phyloP scores from a whole-genome alignment of 2,113 vertebrate species.

The Mirounga angustirostris region DNA sequence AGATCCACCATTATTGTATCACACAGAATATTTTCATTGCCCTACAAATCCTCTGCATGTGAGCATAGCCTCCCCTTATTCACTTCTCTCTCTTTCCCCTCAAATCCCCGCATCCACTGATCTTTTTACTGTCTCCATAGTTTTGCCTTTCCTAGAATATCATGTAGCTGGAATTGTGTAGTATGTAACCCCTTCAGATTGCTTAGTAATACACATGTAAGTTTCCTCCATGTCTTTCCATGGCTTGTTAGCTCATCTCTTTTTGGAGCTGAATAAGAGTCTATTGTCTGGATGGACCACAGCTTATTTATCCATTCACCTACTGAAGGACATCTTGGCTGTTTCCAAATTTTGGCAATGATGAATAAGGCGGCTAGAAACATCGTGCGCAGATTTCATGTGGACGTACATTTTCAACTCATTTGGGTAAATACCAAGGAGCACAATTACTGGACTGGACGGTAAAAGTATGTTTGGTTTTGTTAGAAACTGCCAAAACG shows the following conservation, averaged over 20 bases:
- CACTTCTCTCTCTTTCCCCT: neutral
- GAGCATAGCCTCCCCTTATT: neutral
- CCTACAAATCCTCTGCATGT: neutral
- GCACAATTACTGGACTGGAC: rapidly evolving
- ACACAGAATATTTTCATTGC: neutral
- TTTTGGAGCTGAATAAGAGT: neutral
- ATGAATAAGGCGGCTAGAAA: neutral
- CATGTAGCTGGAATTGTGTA: rapidly evolving
- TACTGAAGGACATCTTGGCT: neutral
- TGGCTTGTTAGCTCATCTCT: neutral
- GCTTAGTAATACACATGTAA: too few relatives aligned
- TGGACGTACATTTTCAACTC: neutral
- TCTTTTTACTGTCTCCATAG: neutral
- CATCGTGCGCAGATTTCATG: neutral
- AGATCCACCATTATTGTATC: neutral
- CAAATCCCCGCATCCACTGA: neutral
- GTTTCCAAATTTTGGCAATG: neutral
- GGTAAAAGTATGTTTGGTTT: neutral
- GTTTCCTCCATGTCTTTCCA: neutral
- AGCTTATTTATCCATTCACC: neutral
- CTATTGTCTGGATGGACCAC: neutral
- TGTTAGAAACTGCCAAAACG: neutral
- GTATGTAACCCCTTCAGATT: neutral
- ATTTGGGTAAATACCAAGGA: neutral
- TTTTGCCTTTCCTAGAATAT: neutral